Percentiles rank a stretch among this genome's conserved stretches.
Conservation (phyloP, 2,113 vertebrate species). For the Halcyon malimbica region DNA sequence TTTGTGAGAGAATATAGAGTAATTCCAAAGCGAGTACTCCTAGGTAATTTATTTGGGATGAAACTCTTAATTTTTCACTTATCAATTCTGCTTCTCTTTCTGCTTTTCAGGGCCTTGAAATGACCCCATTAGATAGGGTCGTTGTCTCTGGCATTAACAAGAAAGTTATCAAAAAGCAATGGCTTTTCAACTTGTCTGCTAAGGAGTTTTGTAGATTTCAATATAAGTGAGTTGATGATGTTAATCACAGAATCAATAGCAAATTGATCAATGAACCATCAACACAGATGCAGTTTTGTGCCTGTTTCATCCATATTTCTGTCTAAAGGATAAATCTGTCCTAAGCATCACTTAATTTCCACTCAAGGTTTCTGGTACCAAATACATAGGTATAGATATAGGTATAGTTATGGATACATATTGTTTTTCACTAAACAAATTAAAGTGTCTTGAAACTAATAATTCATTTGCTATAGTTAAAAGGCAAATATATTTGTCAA, state of each 20-base stretch:
- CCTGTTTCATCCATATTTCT: background rate
- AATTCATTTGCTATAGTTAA: constrained; percentile 27
- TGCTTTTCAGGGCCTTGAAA: background rate
- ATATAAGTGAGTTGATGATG: background rate
- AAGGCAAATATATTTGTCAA: constrained; percentile 27
- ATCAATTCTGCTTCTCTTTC: background rate
- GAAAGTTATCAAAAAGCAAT: background rate
- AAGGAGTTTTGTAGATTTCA: background rate
- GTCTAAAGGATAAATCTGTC: constrained; percentile 4
- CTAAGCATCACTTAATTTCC: background rate
- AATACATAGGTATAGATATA: background rate
- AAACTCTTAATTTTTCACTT: background rate
- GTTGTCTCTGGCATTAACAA: background rate
- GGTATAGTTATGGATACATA: background rate
- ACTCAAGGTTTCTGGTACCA: background rate
- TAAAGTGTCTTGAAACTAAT: background rate
- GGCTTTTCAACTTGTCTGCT: background rate
- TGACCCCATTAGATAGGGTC: background rate
- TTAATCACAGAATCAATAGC: constrained; percentile 10
- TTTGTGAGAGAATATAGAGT: background rate
- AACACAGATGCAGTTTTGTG: background rate
- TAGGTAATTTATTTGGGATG: background rate
- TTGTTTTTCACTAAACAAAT: constrained; percentile 22
- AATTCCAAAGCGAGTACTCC: background rate
- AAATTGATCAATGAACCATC: constrained; percentile 9